Conservation (phyloP, 1,140 invertebrate genomes). For the Saxidomus purpurata region DNA sequence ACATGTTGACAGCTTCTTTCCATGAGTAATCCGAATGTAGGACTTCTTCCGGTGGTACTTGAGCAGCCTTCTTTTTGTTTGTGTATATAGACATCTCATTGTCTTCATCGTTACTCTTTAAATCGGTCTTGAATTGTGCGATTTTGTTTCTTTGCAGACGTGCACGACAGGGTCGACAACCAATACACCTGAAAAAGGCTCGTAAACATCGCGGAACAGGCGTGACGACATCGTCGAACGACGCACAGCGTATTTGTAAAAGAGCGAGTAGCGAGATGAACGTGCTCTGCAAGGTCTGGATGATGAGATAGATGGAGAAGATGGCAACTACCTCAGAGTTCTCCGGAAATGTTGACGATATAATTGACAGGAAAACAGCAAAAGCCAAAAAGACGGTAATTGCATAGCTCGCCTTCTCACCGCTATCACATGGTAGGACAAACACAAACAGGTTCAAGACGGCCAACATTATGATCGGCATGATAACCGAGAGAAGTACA, state of each 20-base stretch:
- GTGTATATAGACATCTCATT: too few relatives aligned
- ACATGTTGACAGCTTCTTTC: neutral
- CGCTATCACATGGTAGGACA: constrained; percentile 27
- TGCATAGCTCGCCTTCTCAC: constrained; percentile 38
- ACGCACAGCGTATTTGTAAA: neutral
- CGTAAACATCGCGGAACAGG: neutral
- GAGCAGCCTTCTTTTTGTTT: too few relatives aligned
- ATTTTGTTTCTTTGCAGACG: neutral
- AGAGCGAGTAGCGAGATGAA: constrained; percentile 16
- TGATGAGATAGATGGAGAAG: constrained; percentile 38
- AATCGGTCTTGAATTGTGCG: neutral
- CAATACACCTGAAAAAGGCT: too few relatives aligned
- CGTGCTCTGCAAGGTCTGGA: constrained; percentile 20
- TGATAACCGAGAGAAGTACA: constrained; percentile 25
- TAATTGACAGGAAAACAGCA: constrained; percentile 54
- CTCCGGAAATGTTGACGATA: constrained; percentile 30
- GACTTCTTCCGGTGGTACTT: neutral
- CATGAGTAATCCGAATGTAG: neutral
- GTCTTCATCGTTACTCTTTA: neutral
- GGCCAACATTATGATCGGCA: constrained; percentile 35
- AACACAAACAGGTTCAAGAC: constrained; percentile 26
- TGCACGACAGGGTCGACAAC: neutral
- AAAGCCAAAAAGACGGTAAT: constrained; percentile 53
- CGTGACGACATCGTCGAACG: neutral
- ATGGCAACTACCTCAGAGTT: constrained; percentile 39